Percentiles rank a stretch among this genome's conserved stretches.
Evolutionary conservation across 2,113 vertebrate genomes (phyloP).

Genomic region (Nipponia nippon): DNA sequence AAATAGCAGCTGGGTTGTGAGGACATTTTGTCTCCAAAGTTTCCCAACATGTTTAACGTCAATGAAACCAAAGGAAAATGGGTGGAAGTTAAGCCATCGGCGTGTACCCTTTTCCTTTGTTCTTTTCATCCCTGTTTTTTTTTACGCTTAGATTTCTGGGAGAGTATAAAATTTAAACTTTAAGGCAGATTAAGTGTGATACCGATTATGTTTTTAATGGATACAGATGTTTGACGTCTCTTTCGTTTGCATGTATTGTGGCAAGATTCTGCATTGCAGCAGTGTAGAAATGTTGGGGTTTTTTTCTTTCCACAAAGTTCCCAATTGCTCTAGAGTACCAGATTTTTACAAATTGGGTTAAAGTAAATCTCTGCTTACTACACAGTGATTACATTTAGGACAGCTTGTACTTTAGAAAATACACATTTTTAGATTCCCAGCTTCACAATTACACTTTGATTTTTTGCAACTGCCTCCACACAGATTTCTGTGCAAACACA

Average conservation of each 20-base stretch:
- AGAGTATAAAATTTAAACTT: neutral
- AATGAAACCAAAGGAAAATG: neutral
- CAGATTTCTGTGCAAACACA: neutral
- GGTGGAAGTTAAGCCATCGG: neutral
- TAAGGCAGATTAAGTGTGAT: neutral
- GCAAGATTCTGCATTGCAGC: neutral
- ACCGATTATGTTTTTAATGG: neutral
- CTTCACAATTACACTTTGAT: constrained; percentile 16
- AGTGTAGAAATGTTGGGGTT: neutral
- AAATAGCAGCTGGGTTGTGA: neutral
- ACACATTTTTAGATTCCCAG: neutral
- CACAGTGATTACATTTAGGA: neutral
- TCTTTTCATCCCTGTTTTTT: neutral
- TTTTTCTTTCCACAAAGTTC: neutral
- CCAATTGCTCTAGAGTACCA: neutral
- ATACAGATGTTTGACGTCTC: neutral
- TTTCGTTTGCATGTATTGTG: neutral
- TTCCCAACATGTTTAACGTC: neutral
- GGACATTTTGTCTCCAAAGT: neutral
- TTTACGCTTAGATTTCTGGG: neutral
- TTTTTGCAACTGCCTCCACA: neutral
- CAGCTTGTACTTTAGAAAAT: constrained; percentile 7
- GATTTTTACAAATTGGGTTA: neutral
- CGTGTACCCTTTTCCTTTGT: neutral
- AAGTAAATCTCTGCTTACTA: constrained; percentile 2